phyloP scores from a whole-genome alignment of 2,113 vertebrate species.

The Cebus imitator region DNA sequence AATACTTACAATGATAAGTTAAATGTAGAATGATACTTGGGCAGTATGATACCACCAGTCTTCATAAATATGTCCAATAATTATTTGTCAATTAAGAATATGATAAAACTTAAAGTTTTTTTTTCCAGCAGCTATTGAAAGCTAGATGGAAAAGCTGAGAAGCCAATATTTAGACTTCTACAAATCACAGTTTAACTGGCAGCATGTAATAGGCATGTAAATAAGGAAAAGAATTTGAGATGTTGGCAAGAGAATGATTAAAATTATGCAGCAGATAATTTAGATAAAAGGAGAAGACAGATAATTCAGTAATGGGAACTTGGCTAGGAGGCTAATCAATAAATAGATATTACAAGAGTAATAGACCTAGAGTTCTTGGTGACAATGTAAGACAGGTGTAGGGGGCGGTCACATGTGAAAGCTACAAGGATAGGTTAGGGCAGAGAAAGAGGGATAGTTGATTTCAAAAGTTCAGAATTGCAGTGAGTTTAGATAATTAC shows the following conservation, averaged over 20 bases:
- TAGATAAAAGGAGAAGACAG: background rate
- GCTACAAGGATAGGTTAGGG: background rate
- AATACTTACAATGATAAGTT: background rate
- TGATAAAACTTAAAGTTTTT: background rate
- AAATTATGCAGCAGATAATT: background rate
- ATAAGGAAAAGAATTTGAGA: background rate
- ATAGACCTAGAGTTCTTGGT: background rate
- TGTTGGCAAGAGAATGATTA: background rate
- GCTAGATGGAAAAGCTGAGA: background rate
- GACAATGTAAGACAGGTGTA: background rate
- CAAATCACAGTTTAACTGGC: slow-evolving; percentile 24
- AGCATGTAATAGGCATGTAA: slow-evolving; percentile 42
- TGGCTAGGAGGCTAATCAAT: background rate
- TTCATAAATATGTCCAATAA: background rate
- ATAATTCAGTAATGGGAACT: background rate
- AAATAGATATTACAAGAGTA: background rate
- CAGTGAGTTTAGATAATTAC: background rate
- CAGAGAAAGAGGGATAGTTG: background rate
- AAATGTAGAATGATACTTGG: background rate
- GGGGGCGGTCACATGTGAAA: background rate
- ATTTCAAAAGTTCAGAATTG: background rate
- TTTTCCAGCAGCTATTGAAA: background rate
- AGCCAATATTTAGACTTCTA: slow-evolving; percentile 27
- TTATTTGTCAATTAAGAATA: background rate
- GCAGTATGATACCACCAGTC: background rate